These are phyloP conservation scores for Acleris emargana DNA, from an alignment of 2,888 invertebrate species.

Conservation along the genomic window DNA sequence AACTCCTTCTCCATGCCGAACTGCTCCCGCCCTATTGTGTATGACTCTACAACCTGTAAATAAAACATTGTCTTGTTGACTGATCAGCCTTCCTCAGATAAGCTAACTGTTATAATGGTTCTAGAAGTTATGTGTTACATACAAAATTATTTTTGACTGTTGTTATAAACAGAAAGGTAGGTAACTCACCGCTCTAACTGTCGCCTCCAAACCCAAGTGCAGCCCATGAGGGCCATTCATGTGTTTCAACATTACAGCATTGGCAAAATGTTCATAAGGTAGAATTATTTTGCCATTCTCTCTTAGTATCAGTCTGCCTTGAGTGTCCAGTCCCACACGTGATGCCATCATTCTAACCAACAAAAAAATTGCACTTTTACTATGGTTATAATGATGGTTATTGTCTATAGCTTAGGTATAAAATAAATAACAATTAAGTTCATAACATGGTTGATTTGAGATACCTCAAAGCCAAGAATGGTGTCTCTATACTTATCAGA, in stretches of 20 bases:
- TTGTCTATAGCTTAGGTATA: no score
- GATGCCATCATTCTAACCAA: constrained; percentile 91
- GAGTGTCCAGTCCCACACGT: constrained; percentile 91
- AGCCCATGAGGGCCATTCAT: constrained; percentile 95
- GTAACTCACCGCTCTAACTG: constrained; percentile 89
- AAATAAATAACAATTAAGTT: no score
- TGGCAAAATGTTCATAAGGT: constrained; percentile 95
- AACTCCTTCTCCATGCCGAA: constrained; percentile 96
- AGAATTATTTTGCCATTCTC: constrained; percentile 95
- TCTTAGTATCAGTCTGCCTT: constrained; percentile 91
- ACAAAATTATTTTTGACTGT: no score
- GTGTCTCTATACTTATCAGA: no score
- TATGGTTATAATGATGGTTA: no score
- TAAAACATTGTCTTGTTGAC: not conserved
- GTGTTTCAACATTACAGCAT: constrained; percentile 95
- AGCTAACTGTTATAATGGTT: not conserved
- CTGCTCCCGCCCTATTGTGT: constrained; percentile 91
- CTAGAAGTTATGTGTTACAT: no score
- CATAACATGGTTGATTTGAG: no score
- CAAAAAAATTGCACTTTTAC: no score
- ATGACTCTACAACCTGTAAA: constrained; percentile 89
- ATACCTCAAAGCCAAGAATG: no score
- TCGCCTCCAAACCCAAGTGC: constrained; percentile 92
- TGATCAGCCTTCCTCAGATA: not conserved
- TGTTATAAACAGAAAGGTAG: not conserved